Percentiles rank a stretch among this genome's conserved stretches.
Evolutionary conservation across 2,888 invertebrate genomes (phyloP).

Genomic region (Sepiola atlantica): DNA sequence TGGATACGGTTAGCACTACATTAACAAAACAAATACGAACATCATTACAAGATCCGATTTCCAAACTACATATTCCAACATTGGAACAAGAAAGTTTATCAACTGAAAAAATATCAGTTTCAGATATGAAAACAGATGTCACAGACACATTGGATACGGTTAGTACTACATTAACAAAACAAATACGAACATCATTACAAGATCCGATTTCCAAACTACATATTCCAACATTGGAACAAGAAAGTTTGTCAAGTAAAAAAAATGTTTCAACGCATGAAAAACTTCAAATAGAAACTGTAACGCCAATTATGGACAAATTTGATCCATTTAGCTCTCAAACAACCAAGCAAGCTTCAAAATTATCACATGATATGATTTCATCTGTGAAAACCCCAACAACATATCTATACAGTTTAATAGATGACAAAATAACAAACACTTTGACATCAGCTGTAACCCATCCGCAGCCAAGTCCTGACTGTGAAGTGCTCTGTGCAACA

Average conservation of each 20-base stretch:
- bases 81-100: neutral
- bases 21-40: too few species aligned
- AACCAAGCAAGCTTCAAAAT: neutral
- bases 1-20: too few species aligned
- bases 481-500: neutral
- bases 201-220: too few species aligned
- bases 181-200: too few species aligned
- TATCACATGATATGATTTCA: neutral
- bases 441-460: too few species aligned
- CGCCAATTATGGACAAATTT: neutral
- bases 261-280: neutral
- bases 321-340: neutral
- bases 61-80: too few species aligned
- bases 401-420: neutral
- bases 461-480: neutral
- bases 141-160: too few species aligned
- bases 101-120: neutral
- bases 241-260: neutral
- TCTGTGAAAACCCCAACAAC: too few species aligned
- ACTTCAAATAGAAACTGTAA: neutral
- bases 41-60: neutral
- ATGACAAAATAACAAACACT: neutral
- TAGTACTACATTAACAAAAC: too few species aligned
- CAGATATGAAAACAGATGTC: too few species aligned
- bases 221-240: too few species aligned